phyloP scores from a whole-genome alignment of 2,888 invertebrate species.

The Ferdinandea cuprea region DNA sequence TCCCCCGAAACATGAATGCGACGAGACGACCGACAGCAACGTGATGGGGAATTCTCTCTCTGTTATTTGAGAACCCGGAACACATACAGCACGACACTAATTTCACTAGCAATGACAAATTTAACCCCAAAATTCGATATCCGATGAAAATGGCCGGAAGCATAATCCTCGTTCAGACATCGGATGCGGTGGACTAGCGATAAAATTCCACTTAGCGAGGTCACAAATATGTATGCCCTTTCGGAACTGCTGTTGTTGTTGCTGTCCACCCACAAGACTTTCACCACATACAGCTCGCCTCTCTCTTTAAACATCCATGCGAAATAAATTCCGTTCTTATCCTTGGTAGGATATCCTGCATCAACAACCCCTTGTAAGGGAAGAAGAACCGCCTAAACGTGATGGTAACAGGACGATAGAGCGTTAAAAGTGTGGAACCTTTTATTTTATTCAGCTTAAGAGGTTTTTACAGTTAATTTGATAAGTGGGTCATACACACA shows the following conservation, averaged over 20 bases:
- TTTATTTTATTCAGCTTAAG: slow-evolving; percentile 62
- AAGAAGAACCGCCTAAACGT: slow-evolving; percentile 29
- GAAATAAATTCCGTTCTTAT: slow-evolving; percentile 53
- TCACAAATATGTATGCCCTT: slow-evolving; percentile 48
- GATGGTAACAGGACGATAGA: slow-evolving; percentile 45
- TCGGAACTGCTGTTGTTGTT: neutral
- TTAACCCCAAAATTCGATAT: slow-evolving; percentile 66
- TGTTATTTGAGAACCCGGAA: slow-evolving; percentile 34
- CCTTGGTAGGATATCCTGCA: slow-evolving; percentile 1
- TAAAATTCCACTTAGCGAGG: slow-evolving; percentile 67
- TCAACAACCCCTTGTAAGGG: neutral
- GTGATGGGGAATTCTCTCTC: slow-evolving; percentile 35
- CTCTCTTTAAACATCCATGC: slow-evolving; percentile 5
- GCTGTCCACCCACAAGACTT: neutral
- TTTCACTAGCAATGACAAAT: slow-evolving; percentile 51
- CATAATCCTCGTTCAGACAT: slow-evolving; percentile 52
- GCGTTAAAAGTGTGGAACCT: slow-evolving; percentile 55
- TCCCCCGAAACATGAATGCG: slow-evolving; percentile 35
- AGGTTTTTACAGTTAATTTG: slow-evolving; percentile 70
- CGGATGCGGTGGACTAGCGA: slow-evolving; percentile 52
- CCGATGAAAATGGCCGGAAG: slow-evolving; percentile 67
- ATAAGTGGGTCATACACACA: slow-evolving; percentile 67
- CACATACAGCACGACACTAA: slow-evolving; percentile 29
- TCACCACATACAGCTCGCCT: slow-evolving; percentile 15
- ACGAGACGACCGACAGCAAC: neutral